Evolutionary conservation across 1,140 invertebrate species (phyloP).

Genomic region (Anastatus disparis): DNA sequence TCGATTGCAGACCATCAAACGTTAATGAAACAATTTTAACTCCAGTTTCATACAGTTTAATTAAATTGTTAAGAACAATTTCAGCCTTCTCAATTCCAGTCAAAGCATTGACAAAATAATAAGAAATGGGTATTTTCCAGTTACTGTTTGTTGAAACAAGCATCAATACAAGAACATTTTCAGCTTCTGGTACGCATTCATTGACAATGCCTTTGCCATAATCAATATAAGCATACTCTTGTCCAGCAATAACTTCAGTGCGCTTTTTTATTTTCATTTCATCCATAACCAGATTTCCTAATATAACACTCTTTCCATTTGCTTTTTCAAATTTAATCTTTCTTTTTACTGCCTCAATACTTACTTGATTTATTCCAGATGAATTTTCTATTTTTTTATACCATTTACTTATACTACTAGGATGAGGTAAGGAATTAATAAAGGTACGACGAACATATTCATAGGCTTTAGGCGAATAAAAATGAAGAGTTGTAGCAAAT

Average conservation of each 20-base stretch:
- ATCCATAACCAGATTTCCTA: no score
- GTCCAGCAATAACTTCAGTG: no score
- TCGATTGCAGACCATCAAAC: slow-evolving; percentile 40
- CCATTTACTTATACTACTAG: slow-evolving; percentile 11
- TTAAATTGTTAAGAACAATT: slow-evolving; percentile 30
- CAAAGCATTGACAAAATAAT: slow-evolving; percentile 37
- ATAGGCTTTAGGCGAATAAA: no score
- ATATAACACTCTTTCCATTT: no score
- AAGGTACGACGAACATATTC: slow-evolving; percentile 17
- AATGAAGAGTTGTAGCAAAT: slow-evolving; percentile 11
- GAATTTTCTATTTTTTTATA: background rate
- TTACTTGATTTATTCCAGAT: slow-evolving; percentile 5
- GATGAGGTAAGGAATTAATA: background rate
- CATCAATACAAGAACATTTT: no score
- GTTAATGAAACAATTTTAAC: slow-evolving; percentile 35
- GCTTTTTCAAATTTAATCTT: slow-evolving; percentile 30
- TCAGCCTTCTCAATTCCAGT: slow-evolving; percentile 19
- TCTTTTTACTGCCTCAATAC: background rate
- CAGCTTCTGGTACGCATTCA: no score
- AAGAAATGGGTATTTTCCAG: no score
- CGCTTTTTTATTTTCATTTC: no score
- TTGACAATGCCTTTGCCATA: no score
- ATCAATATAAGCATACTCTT: no score
- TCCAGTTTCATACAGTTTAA: slow-evolving; percentile 24
- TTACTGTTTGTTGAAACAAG: no score